Conservation (phyloP, 1,140 invertebrate genomes). For the Musca vetustissima region DNA sequence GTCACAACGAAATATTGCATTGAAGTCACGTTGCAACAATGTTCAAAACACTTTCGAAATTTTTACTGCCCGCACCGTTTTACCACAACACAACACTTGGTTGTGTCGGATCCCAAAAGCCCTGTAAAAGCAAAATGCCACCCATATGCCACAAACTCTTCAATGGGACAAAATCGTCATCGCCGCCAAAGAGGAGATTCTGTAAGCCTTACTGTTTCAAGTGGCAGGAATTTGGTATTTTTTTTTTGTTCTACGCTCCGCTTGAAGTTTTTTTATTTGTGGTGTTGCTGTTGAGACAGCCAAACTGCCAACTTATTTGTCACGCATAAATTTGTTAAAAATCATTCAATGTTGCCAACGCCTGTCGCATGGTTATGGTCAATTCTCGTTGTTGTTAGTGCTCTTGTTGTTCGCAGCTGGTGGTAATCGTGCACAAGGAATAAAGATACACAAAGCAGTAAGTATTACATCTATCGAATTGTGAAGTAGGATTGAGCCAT, state of each 20-base stretch:
- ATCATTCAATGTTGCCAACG: slow-evolving; percentile 17
- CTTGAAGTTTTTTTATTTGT: not conserved
- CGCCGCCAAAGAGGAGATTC: not conserved
- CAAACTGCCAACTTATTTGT: slow-evolving; percentile 18
- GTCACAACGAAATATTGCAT: slow-evolving; percentile 5
- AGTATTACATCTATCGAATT: too few relatives aligned
- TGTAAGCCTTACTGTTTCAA: slow-evolving; percentile 15
- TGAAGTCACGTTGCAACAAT: slow-evolving; percentile 18
- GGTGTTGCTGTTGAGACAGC: not conserved
- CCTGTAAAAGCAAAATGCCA: too few relatives aligned
- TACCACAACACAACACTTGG: slow-evolving; percentile 7
- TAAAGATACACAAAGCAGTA: too few relatives aligned
- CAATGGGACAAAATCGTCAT: too few relatives aligned
- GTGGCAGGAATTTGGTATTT: not conserved
- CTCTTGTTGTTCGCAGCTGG: too few relatives aligned
- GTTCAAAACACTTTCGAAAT: slow-evolving; percentile 15
- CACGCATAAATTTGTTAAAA: slow-evolving; percentile 23
- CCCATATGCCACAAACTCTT: too few relatives aligned
- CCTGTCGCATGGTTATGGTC: too few relatives aligned
- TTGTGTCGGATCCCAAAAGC: too few relatives aligned
- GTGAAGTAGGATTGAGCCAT: too few relatives aligned
- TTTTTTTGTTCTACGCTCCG: not conserved
- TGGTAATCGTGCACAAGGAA: too few relatives aligned
- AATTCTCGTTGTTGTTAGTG: too few relatives aligned
- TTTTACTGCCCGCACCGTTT: slow-evolving; percentile 6